Evolutionary conservation across 2,113 vertebrate genomes (phyloP), one percentile per base, ranked within the genome.

Genomic region (Hystrix brachyura): DNA sequence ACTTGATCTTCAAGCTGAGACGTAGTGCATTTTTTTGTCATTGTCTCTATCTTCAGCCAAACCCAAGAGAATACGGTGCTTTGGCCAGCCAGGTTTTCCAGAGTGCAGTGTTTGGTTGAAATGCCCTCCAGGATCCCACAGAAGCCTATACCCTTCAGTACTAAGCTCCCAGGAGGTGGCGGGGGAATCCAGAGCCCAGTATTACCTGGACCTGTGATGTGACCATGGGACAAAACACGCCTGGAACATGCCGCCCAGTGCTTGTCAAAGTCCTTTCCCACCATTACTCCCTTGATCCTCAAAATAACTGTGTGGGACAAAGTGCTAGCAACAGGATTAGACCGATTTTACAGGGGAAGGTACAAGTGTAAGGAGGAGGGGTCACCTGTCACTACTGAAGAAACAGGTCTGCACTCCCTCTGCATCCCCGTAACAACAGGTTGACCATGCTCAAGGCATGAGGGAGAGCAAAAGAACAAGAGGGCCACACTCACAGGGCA

Each of bases 1-100:
- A 95, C 21, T 59, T 86, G 5, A 76, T 90, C 59, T 53, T 90
- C 90, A 86, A 67, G 60, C 57, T 13, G n/a, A 92, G 72, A 53
- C 64, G 81, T 14, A 34, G 9, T 32, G 11, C 23, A 18, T 62
- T 76, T 29, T 46, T 86, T 84, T 46, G 18, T 81, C 32, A 69
- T 51, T 27, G 7, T 69, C n/a, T 86, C 46, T 21, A 93, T 81
- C 72, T 90, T 95, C 76, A 60, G 18, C 23, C 51, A 86, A 85
- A 65, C 15, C 25, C 34, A 69, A 69, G 32, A 86, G 32, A 32
- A 76, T 48, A 85, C 72, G 29, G 13, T 17, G 7, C 3, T 85
- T 65, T n/a, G n/a, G 51, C 27, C 18, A n/a, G 27, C 27, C 72
- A 60, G 5, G 51, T 65, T 86, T 79, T 34, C 84, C 27, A 57